phyloP scores from a whole-genome alignment of 2,888 invertebrate species.

The Coleophora deauratella region DNA sequence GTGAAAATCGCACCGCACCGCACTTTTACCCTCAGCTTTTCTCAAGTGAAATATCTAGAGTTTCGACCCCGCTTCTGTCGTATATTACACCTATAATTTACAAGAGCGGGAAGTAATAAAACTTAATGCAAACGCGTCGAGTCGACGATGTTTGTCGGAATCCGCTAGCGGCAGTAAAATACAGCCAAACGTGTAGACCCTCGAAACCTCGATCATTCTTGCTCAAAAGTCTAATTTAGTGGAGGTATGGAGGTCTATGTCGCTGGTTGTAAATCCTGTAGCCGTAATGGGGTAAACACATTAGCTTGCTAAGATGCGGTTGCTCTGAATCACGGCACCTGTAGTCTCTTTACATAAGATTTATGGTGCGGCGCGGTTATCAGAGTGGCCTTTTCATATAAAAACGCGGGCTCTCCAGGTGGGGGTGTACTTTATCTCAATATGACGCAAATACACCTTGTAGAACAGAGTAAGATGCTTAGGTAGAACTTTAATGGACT shows the following conservation, averaged over 20 bases:
- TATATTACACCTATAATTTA: conserved; percentile 62
- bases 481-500: no score
- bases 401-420: background rate
- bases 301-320: conserved; percentile 48
- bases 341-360: conserved; percentile 41
- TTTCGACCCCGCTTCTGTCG: conserved; percentile 20
- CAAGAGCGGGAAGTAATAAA: conserved; percentile 64
- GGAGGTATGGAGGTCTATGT: conserved; percentile 26
- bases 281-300: conserved; percentile 63
- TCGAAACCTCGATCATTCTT: conserved; percentile 19
- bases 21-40: conserved; percentile 45
- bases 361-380: conserved; percentile 21
- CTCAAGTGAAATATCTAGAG: conserved; percentile 40
- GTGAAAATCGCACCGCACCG: conserved; percentile 27
- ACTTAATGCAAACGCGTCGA: conserved; percentile 61
- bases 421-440: no score
- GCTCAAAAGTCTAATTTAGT: conserved; percentile 20
- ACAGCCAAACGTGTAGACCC: conserved; percentile 36
- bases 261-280: conserved; percentile 38
- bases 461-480: no score
- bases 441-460: no score
- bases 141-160: conserved; percentile 58
- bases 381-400: conserved; percentile 8
- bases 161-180: conserved; percentile 41
- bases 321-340: conserved; percentile 51